A percentile compares a stretch with the other conserved stretches of the same genome.
Conservation (phyloP, 2,113 vertebrate genomes). For the Hypocryptadius cinnamomeus region DNA sequence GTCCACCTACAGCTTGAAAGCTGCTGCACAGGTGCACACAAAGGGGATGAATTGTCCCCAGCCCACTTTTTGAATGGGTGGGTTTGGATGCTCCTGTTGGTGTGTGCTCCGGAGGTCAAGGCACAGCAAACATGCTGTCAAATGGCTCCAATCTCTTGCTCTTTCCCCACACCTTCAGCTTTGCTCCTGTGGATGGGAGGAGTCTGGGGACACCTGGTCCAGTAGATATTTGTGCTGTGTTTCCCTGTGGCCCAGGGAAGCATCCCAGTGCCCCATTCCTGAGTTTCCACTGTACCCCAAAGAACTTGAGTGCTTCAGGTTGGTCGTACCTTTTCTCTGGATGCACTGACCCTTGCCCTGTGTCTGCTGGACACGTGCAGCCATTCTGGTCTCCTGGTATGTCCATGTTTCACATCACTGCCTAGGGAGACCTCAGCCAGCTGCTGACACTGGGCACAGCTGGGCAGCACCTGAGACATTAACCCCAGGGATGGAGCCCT, state of each 20-base stretch:
- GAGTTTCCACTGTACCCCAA: background rate
- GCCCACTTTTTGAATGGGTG: background rate
- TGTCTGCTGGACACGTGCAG: background rate
- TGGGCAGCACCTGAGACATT: background rate
- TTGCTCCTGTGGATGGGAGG: background rate
- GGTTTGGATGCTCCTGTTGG: background rate
- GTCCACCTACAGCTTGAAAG: background rate
- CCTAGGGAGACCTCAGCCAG: background rate
- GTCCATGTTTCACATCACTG: background rate
- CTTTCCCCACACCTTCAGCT: background rate
- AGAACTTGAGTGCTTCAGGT: background rate
- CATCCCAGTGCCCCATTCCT: background rate
- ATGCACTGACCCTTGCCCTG: background rate
- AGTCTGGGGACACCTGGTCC: background rate
- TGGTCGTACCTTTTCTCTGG: accelerated
- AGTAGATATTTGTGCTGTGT: background rate
- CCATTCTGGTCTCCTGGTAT: background rate
- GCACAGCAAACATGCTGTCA: accelerated
- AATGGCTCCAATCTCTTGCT: background rate
- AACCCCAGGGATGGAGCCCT: background rate
- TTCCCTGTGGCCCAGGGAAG: background rate
- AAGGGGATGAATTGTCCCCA: background rate
- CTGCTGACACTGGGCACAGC: accelerated
- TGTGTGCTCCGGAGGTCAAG: background rate
- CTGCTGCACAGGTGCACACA: background rate